A percentile compares a stretch with the other conserved stretches of the same genome.
These are phyloP conservation scores for Andrena praecox DNA, from an alignment of 2,888 invertebrate species.

Conservation along the genomic window DNA sequence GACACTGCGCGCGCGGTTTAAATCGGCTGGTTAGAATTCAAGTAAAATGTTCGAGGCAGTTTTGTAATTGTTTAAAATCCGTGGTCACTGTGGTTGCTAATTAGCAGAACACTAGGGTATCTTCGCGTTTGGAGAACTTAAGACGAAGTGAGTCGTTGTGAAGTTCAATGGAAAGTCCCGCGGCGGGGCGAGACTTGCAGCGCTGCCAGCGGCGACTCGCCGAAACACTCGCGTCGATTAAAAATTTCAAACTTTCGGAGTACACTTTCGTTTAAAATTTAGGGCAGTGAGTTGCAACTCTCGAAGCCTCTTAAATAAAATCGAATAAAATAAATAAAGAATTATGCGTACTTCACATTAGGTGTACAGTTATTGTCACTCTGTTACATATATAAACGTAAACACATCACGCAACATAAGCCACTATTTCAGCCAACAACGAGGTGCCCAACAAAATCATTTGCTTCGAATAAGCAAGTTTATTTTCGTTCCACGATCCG, in stretches of 20 bases:
- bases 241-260: not conserved
- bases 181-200: conserved; percentile 7
- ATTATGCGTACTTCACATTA: too few species aligned
- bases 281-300: not conserved
- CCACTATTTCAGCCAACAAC: not conserved
- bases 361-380: not conserved
- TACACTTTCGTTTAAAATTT: not conserved
- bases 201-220: conserved; percentile 33
- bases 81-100: not conserved
- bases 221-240: conserved; percentile 36
- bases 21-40: not conserved
- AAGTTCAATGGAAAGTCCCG: conserved; percentile 49
- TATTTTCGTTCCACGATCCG: too few species aligned
- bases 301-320: not conserved
- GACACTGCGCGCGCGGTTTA: conserved; percentile 1
- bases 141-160: conserved; percentile 48
- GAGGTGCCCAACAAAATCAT: too few species aligned
- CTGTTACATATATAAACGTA: not conserved
- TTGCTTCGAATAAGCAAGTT: too few species aligned
- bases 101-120: conserved; percentile 3
- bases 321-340: too few species aligned
- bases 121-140: conserved; percentile 43
- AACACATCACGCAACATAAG: conserved; percentile 10
- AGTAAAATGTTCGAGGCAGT: not conserved
- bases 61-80: not conserved